Base-by-base conservation (phyloP, 2,888 invertebrate species). In the Leistus spinibarbis region DNA sequence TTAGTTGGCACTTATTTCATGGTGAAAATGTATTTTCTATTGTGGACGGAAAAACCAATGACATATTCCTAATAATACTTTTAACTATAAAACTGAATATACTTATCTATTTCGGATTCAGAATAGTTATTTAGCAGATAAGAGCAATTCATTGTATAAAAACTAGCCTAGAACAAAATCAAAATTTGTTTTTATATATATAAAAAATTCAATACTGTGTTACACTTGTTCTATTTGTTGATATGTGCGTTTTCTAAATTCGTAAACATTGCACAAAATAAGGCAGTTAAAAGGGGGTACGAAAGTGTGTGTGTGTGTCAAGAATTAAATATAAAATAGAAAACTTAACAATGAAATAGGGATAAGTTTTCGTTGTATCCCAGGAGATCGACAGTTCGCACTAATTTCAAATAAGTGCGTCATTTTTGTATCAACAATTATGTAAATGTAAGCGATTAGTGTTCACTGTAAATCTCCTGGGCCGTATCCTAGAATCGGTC, bases 401-500 rank as follows among this genome's bases (percentile, higher is more conserved):
- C 73, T 57, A 22, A 4, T 20, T 53, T 23, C 13, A 57, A 23
- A 64, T 17, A 17, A 40, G 40, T 13, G 40, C 40, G 40, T 40
- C 24, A 7, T 40, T 40, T 57, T 57, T 17, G 20, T 57, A 57
- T 57, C 57, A 57, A 57, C 57, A 57, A 57, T 57, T 57, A 57
- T 40, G 40, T 40, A 40, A 17, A 19, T 60, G 60, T 60, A 60
- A 10, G 3, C 22, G 19, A n/a, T 69, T 77, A 77, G 69, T 74
- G 77, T 24, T 77, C 77, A 68, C 76, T 82, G 81, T 85, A 85
- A 80, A 91, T 90, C 88, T 90, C 90, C 89, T 89, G 90, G 89
- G 90, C 89, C 82, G 88, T 90, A 88, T 94, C 93, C 93, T 95
- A 96, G 90, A 95, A 96, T 81, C 95, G 90, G 85, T 95, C 95